phyloP scores from a whole-genome alignment of 2,888 invertebrate species.

The Spodoptera littoralis region DNA sequence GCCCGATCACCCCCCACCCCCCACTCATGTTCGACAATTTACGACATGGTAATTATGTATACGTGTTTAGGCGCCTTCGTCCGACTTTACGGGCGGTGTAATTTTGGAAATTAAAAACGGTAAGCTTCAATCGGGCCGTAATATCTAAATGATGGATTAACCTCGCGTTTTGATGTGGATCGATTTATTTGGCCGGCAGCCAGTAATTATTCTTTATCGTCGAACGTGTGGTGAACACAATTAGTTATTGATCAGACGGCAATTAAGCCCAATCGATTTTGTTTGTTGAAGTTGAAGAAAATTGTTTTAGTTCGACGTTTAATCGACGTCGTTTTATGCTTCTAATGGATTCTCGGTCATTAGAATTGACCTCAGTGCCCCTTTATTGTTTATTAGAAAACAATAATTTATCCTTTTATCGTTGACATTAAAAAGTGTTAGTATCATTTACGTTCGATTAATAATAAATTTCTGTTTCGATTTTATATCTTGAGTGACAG shows the following conservation, averaged over 20 bases:
- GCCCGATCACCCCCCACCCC: conserved; percentile 66
- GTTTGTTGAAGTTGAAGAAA: conserved; percentile 88
- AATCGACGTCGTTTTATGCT: conserved; percentile 82
- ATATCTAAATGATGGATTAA: conserved; percentile 89
- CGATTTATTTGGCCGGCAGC: conserved; percentile 88
- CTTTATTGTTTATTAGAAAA: conserved; percentile 77
- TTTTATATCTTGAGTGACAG: conserved; percentile 10
- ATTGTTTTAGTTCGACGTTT: conserved; percentile 87
- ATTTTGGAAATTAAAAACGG: conserved; percentile 89
- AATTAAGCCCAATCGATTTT: conserved; percentile 88
- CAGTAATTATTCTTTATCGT: conserved; percentile 88
- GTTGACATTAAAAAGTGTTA: conserved; percentile 49
- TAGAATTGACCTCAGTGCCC: conserved; percentile 72
- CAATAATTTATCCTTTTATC: conserved; percentile 68
- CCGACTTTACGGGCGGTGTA: conserved; percentile 74
- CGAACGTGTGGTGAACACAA: conserved; percentile 87
- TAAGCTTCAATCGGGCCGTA: conserved; percentile 86
- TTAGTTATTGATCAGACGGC: conserved; percentile 88
- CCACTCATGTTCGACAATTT: conserved; percentile 83
- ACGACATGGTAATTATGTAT: conserved; percentile 85
- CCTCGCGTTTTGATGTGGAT: conserved; percentile 87
- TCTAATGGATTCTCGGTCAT: conserved; percentile 83
- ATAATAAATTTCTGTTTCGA: conserved; percentile 34
- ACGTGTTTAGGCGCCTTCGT: conserved; percentile 81
- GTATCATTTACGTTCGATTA: conserved; percentile 46